Base-by-base conservation (phyloP, 2,888 invertebrate genomes). In the Drosophila nr. perissopoda region DNA sequence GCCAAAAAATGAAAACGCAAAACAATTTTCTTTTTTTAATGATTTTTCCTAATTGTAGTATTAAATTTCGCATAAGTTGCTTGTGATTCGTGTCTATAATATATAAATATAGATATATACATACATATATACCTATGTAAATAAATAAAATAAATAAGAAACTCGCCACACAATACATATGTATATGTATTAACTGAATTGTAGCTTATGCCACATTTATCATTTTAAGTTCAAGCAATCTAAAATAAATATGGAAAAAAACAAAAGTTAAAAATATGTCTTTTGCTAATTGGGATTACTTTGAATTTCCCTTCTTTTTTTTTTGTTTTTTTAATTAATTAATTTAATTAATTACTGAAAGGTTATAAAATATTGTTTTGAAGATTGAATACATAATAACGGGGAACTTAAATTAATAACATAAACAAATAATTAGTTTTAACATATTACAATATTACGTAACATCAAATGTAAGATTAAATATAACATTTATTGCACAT, bases 31-130 rank as follows among this genome's bases (percentile, higher is more conserved):
- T 46, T 49, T 10, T 21, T n/a, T 38, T 51, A 53, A 72, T 70
- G 34, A 70, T 69, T 86, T 46, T 76, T 70, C 70, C 65, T 82
- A 70, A 90, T 68, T 71, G 36, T 72, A 75, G 84, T 90, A 89
- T 90, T 87, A 71, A 69, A 73, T 81, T 89, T 75, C 76, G 16
- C 62, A 61, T 59, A 61, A 74, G 65, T 81, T 72, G 70, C 80
- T 75, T 85, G 80, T 85, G 79, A 85, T 81, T 84, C 60, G 49
- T 82, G 59, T 64, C 61, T 62, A 56, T 60, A 48, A 29, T 56
- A 56, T 29, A 62, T 51, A 34, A 7, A 40, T n/a, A 48, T 38
- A 36, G 11, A 33, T 53, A 18, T 42, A 31, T 54, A 60, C 36
- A 25, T 33, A 36, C 49, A 33, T 46, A 38, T 25, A 52, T 49